Evolutionary conservation across 2,113 vertebrate genomes (phyloP).

Genomic region (Macroglossus sobrinus): DNA sequence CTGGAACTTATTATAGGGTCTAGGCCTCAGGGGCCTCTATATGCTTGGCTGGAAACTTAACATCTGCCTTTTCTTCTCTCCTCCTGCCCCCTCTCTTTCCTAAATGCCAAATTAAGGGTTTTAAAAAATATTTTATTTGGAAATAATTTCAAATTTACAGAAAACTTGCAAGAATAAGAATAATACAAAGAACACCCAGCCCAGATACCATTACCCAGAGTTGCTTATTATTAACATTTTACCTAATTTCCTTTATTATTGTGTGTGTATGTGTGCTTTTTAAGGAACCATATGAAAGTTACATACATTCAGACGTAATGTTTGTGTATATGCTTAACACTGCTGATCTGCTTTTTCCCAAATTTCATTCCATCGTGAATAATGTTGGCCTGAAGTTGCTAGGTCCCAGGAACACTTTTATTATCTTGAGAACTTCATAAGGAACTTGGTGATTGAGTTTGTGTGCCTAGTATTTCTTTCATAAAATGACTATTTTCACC

Average conservation of each 20-base stretch:
- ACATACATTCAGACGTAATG: not conserved
- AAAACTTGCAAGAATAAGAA: not conserved
- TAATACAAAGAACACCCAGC: not conserved
- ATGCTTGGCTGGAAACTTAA: not conserved
- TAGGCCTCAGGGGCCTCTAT: not conserved
- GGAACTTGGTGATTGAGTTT: not conserved
- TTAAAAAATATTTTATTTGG: not conserved
- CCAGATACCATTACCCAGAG: not conserved
- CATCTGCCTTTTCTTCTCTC: not conserved
- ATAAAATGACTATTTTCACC: constrained; percentile 11
- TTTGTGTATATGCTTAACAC: not conserved
- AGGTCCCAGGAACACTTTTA: not conserved
- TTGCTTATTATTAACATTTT: not conserved
- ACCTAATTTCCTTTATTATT: not conserved
- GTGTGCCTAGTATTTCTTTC: not conserved
- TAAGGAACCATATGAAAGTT: not conserved
- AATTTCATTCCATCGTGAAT: not conserved
- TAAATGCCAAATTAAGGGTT: not conserved
- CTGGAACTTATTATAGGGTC: not conserved
- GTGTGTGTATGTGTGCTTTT: not conserved
- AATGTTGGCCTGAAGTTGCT: not conserved
- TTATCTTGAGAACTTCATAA: not conserved
- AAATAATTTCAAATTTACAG: constrained; percentile 25
- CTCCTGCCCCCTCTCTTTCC: not conserved
- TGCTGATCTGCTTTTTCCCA: not conserved